These are phyloP conservation scores for Casuarius casuarius DNA, from an alignment of 2,113 vertebrate species.

Conservation along the genomic window DNA sequence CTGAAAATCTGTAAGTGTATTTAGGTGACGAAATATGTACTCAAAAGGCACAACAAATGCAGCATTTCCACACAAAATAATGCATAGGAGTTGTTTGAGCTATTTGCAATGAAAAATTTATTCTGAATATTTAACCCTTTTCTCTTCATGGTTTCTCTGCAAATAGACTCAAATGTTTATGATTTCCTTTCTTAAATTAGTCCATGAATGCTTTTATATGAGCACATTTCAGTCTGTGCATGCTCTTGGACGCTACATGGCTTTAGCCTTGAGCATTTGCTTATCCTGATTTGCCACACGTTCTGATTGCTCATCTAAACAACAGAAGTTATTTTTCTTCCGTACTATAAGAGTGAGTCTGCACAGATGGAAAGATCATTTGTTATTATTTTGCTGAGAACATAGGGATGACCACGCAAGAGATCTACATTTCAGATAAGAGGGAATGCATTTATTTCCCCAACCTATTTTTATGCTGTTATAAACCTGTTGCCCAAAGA, in stretches of 20 bases:
- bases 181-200: background rate
- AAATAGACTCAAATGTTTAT: background rate
- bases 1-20: background rate
- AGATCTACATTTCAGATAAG: slow-evolving; percentile 31
- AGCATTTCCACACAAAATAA: background rate
- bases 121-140: background rate
- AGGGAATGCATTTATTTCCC: background rate
- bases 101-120: background rate
- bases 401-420: slow-evolving; percentile 21
- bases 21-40: background rate
- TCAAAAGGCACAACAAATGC: background rate
- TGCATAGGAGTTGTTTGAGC: background rate
- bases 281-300: background rate
- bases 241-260: background rate
- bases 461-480: background rate
- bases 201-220: background rate
- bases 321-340: slow-evolving; percentile 64
- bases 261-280: background rate
- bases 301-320: slow-evolving; percentile 51
- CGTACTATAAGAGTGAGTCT: background rate
- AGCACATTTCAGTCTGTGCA: background rate
- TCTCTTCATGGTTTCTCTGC: background rate
- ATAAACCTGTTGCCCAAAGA: background rate
- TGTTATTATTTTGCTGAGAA: slow-evolving; percentile 35
- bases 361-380: slow-evolving; percentile 59